Percentiles rank a stretch among this genome's conserved stretches.
phyloP scores from a whole-genome alignment of 1,140 invertebrate genomes.

The Nautilus pompilius region DNA sequence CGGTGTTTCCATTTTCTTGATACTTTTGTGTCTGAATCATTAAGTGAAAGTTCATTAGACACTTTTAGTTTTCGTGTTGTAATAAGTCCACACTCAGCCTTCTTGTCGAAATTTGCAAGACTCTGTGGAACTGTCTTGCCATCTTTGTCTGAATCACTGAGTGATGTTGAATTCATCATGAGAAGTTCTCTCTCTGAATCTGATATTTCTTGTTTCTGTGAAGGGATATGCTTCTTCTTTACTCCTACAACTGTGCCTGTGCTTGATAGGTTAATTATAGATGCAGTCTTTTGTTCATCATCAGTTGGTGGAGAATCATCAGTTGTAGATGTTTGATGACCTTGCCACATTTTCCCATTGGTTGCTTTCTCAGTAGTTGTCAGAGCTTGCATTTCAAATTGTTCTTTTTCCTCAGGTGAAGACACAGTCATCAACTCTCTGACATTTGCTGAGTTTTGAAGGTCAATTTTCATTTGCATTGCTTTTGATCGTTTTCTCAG shows the following conservation, averaged over 20 bases:
- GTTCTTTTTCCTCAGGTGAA: background rate
- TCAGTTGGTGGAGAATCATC: background rate
- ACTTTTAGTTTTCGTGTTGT: background rate
- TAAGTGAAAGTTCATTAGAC: constrained; percentile 5
- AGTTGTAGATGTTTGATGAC: background rate
- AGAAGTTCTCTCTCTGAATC: constrained; percentile 1
- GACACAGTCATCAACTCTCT: background rate
- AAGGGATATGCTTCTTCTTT: background rate
- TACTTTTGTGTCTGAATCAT: background rate
- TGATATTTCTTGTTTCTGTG: background rate
- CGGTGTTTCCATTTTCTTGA: background rate
- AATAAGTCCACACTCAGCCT: constrained; percentile 7
- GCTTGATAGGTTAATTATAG: background rate
- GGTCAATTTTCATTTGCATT: constrained; percentile 16
- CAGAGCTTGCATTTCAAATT: background rate
- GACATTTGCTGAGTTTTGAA: background rate
- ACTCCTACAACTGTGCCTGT: background rate
- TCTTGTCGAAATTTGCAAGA: background rate
- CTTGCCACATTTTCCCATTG: background rate
- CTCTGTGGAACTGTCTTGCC: background rate
- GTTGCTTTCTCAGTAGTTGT: background rate
- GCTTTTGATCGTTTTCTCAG: constrained; percentile 34
- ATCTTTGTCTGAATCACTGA: background rate
- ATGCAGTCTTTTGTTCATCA: background rate
- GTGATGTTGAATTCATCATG: background rate